Evolutionary conservation across 2,888 invertebrate species (phyloP).

Genomic region (Acanthosepion lycidas): DNA sequence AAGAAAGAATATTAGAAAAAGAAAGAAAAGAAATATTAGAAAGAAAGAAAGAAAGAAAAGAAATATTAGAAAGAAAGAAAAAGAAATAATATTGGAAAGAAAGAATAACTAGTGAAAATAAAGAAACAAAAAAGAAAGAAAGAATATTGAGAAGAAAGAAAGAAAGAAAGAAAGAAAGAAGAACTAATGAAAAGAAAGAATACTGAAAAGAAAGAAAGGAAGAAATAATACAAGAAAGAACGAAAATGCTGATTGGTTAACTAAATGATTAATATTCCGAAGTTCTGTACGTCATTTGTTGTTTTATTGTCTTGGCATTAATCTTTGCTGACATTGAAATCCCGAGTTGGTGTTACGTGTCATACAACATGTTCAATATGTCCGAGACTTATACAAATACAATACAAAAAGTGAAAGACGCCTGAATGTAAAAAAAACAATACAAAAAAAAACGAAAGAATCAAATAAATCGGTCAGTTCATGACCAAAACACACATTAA

Average conservation of each 20-base stretch:
- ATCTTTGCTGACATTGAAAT: not conserved
- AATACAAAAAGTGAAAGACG: not conserved
- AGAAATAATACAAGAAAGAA: too few relatives aligned
- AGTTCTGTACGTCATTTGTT: not conserved
- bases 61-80: too few relatives aligned
- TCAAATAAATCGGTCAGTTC: not conserved
- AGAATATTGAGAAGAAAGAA: too few relatives aligned
- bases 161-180: too few relatives aligned
- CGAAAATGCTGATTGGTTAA: not conserved
- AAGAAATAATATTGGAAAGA: too few relatives aligned
- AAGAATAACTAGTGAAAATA: too few relatives aligned
- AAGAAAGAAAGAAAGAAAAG: too few relatives aligned
- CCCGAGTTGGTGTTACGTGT: not conserved
- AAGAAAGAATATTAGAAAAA: not conserved
- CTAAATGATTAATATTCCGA: not conserved
- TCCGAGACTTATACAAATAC: not conserved
- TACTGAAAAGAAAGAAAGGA: too few relatives aligned
- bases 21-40: too few relatives aligned
- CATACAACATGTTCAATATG: not conserved
- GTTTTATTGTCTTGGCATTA: not conserved
- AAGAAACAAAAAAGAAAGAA: too few relatives aligned
- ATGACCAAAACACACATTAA: not conserved
- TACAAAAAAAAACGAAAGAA: not conserved
- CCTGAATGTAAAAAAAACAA: not conserved
- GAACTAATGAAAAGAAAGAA: too few relatives aligned